Percentiles rank a stretch among this genome's conserved stretches.
These are phyloP conservation scores for Philopedon plagiatum DNA, from an alignment of 2,888 invertebrate species.

Conservation along the genomic window DNA sequence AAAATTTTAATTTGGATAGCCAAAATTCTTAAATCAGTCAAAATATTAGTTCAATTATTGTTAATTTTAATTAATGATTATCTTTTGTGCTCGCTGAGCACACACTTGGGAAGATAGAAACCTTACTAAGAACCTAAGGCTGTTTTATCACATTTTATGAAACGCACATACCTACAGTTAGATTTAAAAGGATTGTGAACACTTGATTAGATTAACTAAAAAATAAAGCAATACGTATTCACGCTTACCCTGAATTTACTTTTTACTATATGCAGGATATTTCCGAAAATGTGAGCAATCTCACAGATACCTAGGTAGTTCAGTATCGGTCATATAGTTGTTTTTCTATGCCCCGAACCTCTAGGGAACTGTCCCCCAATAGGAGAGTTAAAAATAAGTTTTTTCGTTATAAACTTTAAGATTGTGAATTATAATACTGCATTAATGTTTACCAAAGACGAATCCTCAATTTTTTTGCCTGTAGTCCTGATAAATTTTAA, in stretches of 20 bases:
- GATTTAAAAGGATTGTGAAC: not conserved
- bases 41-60: no score
- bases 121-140: conserved; percentile 8
- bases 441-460: no score
- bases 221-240: not conserved
- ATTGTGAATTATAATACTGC: no score
- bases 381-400: no score
- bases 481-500: no score
- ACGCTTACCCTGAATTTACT: conserved; percentile 25
- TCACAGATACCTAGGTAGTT: not conserved
- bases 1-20: no score
- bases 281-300: not conserved
- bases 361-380: no score
- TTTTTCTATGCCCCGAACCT: no score
- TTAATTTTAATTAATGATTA: not conserved
- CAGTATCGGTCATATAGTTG: no score
- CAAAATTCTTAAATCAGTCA: no score
- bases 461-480: no score
- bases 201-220: conserved; percentile 2
- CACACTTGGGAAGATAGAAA: conserved; percentile 9
- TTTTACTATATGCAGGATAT: not conserved
- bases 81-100: not conserved
- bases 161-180: not conserved
- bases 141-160: conserved; percentile 26
- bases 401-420: no score